Evolutionary conservation across 2,888 invertebrate species (phyloP).

Genomic region (Drosophila lacicola): DNA sequence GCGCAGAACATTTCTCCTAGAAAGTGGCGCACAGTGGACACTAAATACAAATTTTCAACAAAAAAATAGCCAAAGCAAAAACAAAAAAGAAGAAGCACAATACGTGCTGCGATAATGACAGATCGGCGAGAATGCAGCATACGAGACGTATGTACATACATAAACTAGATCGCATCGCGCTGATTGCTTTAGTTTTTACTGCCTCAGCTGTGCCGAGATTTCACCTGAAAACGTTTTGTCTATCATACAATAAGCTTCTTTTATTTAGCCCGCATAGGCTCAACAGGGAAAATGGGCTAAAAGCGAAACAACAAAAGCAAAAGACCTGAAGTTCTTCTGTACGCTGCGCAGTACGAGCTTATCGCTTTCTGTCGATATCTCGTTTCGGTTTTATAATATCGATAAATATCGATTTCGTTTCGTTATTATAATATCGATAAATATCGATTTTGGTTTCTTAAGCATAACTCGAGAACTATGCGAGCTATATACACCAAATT

Average conservation of each 20-base stretch:
- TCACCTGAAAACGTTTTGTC: slow-evolving; percentile 5
- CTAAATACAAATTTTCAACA: neutral
- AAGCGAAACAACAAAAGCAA: too few relatives aligned
- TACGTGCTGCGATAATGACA: slow-evolving; percentile 46
- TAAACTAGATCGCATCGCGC: slow-evolving; percentile 49
- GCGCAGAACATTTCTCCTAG: slow-evolving; percentile 31
- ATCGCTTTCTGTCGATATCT: too few relatives aligned
- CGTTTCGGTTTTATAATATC: too few relatives aligned
- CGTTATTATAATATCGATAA: too few relatives aligned
- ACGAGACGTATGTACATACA: neutral
- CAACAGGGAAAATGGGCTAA: too few relatives aligned
- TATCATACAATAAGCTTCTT: slow-evolving; percentile 3
- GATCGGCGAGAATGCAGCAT: slow-evolving; percentile 32
- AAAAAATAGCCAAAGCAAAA: too few relatives aligned
- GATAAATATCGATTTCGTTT: too few relatives aligned
- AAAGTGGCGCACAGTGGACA: slow-evolving; percentile 41
- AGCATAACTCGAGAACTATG: too few relatives aligned
- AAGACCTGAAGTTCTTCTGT: too few relatives aligned
- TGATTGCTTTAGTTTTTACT: slow-evolving; percentile 18
- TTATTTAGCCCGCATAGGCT: neutral
- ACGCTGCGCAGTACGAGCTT: too few relatives aligned
- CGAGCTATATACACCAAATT: too few relatives aligned
- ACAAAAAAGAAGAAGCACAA: neutral
- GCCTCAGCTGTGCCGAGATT: slow-evolving; percentile 15
- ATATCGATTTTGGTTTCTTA: too few relatives aligned